Conservation (phyloP, 2,797 vertebrate genomes). For the Pelodytes ibericus region DNA sequence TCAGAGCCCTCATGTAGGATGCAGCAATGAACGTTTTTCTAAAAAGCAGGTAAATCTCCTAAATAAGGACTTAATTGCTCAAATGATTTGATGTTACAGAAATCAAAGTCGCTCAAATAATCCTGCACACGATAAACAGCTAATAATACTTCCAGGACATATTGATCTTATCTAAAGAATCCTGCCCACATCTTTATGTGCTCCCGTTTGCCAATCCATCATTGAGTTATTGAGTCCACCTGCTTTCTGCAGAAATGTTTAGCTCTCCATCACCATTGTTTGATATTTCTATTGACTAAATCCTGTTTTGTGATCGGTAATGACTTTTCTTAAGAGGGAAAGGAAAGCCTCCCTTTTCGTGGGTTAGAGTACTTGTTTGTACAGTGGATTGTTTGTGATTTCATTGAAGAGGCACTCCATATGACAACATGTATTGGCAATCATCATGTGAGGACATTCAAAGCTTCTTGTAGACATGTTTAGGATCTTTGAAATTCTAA, state of each 20-base stretch:
- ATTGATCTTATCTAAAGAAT: not conserved
- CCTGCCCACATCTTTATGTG: not conserved
- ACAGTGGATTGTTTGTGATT: not conserved
- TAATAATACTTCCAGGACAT: not conserved
- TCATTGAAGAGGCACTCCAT: constrained; percentile 2
- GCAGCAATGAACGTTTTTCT: too few species aligned
- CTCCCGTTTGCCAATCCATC: not conserved
- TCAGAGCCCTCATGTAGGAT: too few species aligned
- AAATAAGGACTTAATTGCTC: too few species aligned
- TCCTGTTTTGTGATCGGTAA: not conserved
- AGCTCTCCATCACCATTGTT: not conserved
- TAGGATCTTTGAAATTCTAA: too few species aligned
- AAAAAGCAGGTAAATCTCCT: too few species aligned
- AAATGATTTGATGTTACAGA: too few species aligned
- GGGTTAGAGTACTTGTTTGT: not conserved
- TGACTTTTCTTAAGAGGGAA: not conserved
- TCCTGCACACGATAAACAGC: not conserved
- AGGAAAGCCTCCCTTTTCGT: not conserved
- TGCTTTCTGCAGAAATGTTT: not conserved
- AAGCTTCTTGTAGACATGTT: too few species aligned
- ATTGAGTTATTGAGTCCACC: not conserved
- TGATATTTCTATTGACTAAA: not conserved
- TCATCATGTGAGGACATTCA: not conserved
- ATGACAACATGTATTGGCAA: not conserved
- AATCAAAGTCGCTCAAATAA: not conserved